phyloP scores from a whole-genome alignment of 2,888 invertebrate genomes.

The Sinhomidia bicolor region DNA sequence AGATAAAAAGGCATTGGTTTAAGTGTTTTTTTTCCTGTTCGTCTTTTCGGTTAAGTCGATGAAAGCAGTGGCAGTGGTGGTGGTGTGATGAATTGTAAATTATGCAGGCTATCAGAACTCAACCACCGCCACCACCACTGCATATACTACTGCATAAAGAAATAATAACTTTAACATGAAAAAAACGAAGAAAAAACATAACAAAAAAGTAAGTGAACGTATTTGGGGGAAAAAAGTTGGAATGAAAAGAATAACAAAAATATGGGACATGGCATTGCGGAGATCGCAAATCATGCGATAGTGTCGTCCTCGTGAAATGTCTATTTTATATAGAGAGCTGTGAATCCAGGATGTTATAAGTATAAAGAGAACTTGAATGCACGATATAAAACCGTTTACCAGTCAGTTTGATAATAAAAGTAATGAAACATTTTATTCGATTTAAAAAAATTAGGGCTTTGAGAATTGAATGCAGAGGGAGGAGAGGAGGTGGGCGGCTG shows the following conservation, averaged over 20 bases:
- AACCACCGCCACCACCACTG: not conserved
- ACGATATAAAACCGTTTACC: not conserved
- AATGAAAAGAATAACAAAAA: slow-evolving; percentile 23
- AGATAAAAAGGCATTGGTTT: slow-evolving; percentile 14
- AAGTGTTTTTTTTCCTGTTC: not conserved
- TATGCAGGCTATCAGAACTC: slow-evolving; percentile 48
- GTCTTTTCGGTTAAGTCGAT: not conserved
- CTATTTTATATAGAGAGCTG: not conserved
- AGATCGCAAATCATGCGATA: slow-evolving; percentile 47
- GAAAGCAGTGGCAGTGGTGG: slow-evolving; percentile 19
- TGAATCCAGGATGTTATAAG: not conserved
- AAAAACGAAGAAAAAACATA: not conserved
- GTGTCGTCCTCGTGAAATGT: slow-evolving; percentile 12
- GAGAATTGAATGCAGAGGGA: not conserved
- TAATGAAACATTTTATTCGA: slow-evolving; percentile 1
- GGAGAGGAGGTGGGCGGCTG: not conserved
- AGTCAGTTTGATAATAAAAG: not conserved
- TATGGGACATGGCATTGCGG: slow-evolving; percentile 26
- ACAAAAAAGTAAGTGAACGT: not conserved
- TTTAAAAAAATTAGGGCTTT: slow-evolving; percentile 4
- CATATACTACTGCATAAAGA: slow-evolving; percentile 35
- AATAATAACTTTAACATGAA: not conserved
- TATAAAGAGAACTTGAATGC: not conserved
- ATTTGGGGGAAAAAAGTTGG: not conserved
- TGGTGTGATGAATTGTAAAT: slow-evolving; percentile 66